Evolutionary conservation across 35 echinoderm and acorn worm species (phyloP), one percentile per base, ranked within the genome.

Genomic region (Anneissia japonica): DNA sequence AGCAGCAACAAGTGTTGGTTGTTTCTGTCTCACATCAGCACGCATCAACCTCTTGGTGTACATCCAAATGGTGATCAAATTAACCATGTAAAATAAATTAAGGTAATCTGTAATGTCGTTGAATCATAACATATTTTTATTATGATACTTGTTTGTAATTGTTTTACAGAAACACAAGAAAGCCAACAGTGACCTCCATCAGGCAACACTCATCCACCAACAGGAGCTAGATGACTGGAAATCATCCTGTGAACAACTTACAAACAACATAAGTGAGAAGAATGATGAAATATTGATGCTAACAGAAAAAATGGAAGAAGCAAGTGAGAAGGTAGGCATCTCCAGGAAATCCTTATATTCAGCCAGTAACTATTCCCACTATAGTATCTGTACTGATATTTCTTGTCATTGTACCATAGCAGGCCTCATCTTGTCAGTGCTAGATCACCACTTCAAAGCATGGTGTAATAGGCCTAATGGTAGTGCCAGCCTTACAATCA

Each of bases 181-280:
- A 98, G 35, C 51, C 93, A 74, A 88, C 88, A 77, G 73, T 82
- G 16, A 75, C 36, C 73, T 83, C 82, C 6, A 38, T 91, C 28
- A 84, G 21, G 46, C 76, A 6, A 75, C 36, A 37, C 82, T 82
- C 0, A 38, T 94, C 16, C 79, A 84, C 40, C 91, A 98, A 5
- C 91, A 98, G 35, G 92, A 98, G 0, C 38, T 77, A 73, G 95
- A 93, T 33, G 91, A 98, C 51, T 98, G 95, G 95, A 93, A 91
- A 79, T 64, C 72, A 34, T 91, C 91, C 1, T 93, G 88, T 91
- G 95, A 98, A 34, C 33, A 79, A 16, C 89, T 98, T 32, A 85
- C 95, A 7, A 82, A 76, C 64, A 90, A 83, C 46, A 41, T 94
- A 31, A 84, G 84, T 30, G 72, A 89, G 33, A 98, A 98, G 74